Percentiles rank a stretch among this genome's conserved stretches.
Conservation (phyloP, 2,888 invertebrate species). For the Phymatocera aterrima region DNA sequence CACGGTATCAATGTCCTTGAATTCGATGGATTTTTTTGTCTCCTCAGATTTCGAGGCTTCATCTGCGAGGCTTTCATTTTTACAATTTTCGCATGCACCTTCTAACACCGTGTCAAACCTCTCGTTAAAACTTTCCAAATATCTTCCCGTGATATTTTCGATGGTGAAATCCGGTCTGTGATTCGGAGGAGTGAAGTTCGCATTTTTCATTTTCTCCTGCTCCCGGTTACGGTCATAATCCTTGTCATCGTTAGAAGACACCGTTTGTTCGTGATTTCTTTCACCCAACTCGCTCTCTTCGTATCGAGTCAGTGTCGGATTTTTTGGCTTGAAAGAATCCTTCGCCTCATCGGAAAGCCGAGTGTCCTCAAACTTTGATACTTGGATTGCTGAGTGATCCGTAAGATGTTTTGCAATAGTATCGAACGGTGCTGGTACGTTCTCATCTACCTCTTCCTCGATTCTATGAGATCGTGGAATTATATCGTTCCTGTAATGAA, state of each 20-base stretch:
- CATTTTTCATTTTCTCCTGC: not conserved
- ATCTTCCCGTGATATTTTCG: slow-evolving; percentile 16
- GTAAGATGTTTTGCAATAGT: slow-evolving; percentile 66
- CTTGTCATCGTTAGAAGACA: slow-evolving; percentile 4
- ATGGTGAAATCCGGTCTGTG: slow-evolving; percentile 24
- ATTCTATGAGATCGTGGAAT: slow-evolving; percentile 30
- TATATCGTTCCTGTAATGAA: slow-evolving; percentile 20
- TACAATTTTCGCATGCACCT: not conserved
- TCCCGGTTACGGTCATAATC: not conserved
- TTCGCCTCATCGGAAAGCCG: slow-evolving; percentile 46
- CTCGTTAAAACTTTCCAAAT: not conserved
- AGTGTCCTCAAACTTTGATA: slow-evolving; percentile 55
- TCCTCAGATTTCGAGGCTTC: slow-evolving; percentile 51
- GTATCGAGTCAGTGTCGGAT: slow-evolving; percentile 53
- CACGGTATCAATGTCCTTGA: slow-evolving; percentile 61
- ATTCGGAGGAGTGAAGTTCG: not conserved
- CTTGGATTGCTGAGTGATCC: slow-evolving; percentile 63
- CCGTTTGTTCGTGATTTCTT: slow-evolving; percentile 41
- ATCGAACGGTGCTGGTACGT: slow-evolving; percentile 64
- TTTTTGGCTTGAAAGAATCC: not conserved
- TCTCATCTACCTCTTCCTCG: slow-evolving; percentile 51
- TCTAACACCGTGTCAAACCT: not conserved
- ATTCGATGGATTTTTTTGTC: not conserved
- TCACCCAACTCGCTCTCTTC: slow-evolving; percentile 55
- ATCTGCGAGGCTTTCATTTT: slow-evolving; percentile 21